Evolutionary conservation across 2,113 vertebrate species (phyloP).

Genomic region (Sylvia atricapilla): DNA sequence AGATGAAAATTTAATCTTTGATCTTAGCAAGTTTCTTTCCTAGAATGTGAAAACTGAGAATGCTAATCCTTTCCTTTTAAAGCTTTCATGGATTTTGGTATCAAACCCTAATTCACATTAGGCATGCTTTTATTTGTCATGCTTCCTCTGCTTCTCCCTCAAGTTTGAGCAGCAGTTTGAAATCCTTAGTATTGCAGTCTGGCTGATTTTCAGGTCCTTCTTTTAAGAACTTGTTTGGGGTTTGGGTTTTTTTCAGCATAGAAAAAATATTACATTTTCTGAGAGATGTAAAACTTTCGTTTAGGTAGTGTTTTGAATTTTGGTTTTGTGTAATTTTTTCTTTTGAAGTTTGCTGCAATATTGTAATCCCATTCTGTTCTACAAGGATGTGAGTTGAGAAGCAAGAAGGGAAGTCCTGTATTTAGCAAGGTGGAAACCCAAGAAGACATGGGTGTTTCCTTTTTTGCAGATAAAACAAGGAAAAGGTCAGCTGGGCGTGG

Average conservation of each 20-base stretch:
- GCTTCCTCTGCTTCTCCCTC: neutral
- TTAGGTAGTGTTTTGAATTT: neutral
- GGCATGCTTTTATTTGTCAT: neutral
- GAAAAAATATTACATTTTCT: neutral
- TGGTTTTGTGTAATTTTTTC: neutral
- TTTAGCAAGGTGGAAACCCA: neutral
- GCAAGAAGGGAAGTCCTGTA: neutral
- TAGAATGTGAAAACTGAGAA: neutral
- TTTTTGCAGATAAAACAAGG: neutral
- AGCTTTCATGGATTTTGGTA: neutral
- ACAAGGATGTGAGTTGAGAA: neutral
- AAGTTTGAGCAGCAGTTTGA: neutral
- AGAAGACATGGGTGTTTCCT: neutral
- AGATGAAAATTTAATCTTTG: slow-evolving; percentile 10
- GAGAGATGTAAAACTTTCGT: neutral
- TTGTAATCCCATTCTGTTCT: neutral
- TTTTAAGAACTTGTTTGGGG: neutral
- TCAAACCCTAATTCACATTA: neutral
- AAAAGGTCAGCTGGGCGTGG: neutral
- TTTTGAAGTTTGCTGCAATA: neutral
- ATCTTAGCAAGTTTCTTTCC: neutral
- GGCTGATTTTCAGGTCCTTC: neutral
- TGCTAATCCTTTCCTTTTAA: slow-evolving; percentile 8
- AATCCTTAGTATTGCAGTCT: neutral
- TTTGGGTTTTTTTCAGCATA: too few species aligned